Percentiles rank a stretch among this genome's conserved stretches.
These are phyloP conservation scores for Apocrypta bakeri DNA, from an alignment of 1,140 invertebrate species.

Conservation along the genomic window DNA sequence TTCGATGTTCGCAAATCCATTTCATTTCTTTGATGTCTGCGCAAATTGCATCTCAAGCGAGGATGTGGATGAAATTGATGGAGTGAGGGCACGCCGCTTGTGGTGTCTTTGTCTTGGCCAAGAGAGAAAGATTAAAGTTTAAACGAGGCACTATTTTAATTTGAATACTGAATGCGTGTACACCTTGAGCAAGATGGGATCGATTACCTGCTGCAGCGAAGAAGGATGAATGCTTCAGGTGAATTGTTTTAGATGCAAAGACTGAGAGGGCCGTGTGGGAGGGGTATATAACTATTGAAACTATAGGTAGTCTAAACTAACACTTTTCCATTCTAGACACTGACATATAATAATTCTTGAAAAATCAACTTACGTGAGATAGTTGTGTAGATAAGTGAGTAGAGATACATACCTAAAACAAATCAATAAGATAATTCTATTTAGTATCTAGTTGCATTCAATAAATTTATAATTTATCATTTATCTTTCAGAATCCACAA, in stretches of 20 bases:
- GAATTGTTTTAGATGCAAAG: background rate
- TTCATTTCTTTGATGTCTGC: background rate
- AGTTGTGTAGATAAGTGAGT: slow-evolving; percentile 7
- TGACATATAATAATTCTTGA: background rate
- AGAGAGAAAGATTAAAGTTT: background rate
- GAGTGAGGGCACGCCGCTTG: background rate
- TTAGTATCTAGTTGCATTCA: no score
- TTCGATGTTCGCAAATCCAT: background rate
- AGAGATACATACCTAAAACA: slow-evolving; percentile 30
- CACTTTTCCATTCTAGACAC: background rate
- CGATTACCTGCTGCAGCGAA: background rate
- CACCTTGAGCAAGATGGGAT: background rate
- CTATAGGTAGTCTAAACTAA: background rate
- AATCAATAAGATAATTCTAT: background rate
- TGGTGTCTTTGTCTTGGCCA: background rate
- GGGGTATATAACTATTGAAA: background rate
- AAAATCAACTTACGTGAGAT: background rate
- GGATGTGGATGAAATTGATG: background rate
- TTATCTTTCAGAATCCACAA: no score
- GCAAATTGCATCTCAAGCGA: slow-evolving; percentile 16
- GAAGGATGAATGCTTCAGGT: background rate
- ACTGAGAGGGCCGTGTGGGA: no score
- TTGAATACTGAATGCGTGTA: background rate
- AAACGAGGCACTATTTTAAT: background rate
- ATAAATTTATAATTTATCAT: no score